Evolutionary conservation across 2,113 vertebrate species (phyloP), one percentile per base, ranked within the genome.

Genomic region (Proteles cristata): DNA sequence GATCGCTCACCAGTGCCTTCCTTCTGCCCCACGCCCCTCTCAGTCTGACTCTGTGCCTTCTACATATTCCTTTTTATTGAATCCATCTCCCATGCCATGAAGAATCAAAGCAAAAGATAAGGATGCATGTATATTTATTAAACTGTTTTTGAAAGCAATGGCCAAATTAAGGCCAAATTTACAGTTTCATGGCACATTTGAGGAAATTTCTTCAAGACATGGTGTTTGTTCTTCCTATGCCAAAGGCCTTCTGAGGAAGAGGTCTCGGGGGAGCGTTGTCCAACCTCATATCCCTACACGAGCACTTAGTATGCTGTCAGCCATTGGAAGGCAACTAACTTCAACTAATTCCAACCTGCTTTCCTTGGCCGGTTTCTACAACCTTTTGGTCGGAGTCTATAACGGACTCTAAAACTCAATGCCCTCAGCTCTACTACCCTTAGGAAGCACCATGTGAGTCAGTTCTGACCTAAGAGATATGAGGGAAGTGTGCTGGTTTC

Each of bases 281-380:
- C 23, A 14, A 7, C 26, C 2, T 7, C 23, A 7, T 48, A n/a
- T 16, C 33, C 39, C 43, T 83, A 17, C 28, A 19, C 9, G 25
- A 66, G 6, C 16, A 23, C 31, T 71, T 12, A 31, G 35, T 14
- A 14, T 12, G 35, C 4, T 50, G 1, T 55, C 5, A 28, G 28
- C 58, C 61, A 28, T 1, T 4, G 68, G 43, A 12, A 0, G 45
- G 17, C 16, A 26, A 17, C 21, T 39, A 3, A 11, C 53, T 69
- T 11, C 2, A 63, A 81, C 35, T 2, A 1, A 80, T 58, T 65
- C 53, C 28, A 12, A 21, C 11, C 21, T 79, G 80, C 66, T 77
- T 88, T 77, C 23, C 65, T 76, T 94, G 86, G 43, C 21, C 50
- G 45, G 17, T 86, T 89, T 95, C 93, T 66, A 58, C 33, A 39